Conservation (phyloP, 2,888 invertebrate species). For the Polymixis lichenea region DNA sequence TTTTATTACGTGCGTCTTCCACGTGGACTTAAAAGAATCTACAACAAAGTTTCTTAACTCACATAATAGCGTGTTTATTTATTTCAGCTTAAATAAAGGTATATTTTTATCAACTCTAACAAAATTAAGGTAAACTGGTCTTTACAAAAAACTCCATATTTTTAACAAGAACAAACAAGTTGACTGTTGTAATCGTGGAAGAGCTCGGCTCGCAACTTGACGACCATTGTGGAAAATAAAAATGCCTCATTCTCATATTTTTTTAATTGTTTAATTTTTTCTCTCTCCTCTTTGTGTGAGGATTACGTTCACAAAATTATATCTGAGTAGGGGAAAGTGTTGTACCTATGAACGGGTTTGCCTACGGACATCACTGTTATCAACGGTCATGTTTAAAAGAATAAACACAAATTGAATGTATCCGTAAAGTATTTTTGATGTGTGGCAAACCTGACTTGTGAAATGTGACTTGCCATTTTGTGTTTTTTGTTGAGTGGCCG, state of each 20-base stretch:
- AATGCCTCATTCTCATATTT: constrained; percentile 12
- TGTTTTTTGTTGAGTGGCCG: too few species aligned
- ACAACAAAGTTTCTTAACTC: not conserved
- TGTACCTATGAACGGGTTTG: too few species aligned
- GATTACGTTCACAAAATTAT: not conserved
- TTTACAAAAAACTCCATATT: constrained; percentile 32
- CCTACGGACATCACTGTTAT: too few species aligned
- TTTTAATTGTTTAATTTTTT: not conserved
- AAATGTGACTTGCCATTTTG: too few species aligned
- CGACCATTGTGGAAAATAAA: constrained; percentile 36
- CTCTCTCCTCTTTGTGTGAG: not conserved
- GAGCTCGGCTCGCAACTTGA: constrained; percentile 19
- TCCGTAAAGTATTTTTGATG: too few species aligned
- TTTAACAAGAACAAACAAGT: constrained; percentile 34
- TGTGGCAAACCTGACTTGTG: too few species aligned
- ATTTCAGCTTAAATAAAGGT: constrained; percentile 29
- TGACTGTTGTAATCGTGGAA: constrained; percentile 27
- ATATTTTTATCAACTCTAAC: constrained; percentile 13
- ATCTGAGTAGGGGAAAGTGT: too few species aligned
- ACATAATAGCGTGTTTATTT: not conserved
- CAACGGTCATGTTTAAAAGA: too few species aligned
- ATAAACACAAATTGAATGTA: too few species aligned
- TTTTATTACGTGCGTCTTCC: too few species aligned
- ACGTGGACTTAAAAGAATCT: not conserved
- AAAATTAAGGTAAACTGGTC: constrained; percentile 47